Percentiles rank a stretch among this genome's conserved stretches.
phyloP scores from a whole-genome alignment of 2,888 invertebrate species.

The Caenorhabditis uteleia region DNA sequence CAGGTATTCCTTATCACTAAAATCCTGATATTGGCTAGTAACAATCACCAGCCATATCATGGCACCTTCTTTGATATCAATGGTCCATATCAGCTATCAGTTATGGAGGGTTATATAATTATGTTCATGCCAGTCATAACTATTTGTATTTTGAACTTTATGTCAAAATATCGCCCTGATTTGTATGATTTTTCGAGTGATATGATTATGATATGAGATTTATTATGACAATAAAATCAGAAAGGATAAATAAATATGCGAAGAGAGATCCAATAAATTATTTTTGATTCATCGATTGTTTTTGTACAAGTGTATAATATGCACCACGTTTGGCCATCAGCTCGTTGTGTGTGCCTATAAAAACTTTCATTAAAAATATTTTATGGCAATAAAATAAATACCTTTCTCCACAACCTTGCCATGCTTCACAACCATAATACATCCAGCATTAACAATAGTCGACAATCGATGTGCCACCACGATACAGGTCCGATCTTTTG shows the following conservation, averaged over 20 bases:
- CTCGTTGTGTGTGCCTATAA: slow-evolving; percentile 77
- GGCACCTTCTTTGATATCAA: too few relatives aligned
- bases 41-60: too few relatives aligned
- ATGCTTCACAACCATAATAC: slow-evolving; percentile 59
- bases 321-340: slow-evolving; percentile 77
- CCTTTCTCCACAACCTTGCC: slow-evolving; percentile 75
- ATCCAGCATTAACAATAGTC: slow-evolving; percentile 71
- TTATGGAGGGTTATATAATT: too few relatives aligned
- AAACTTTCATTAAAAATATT: not conserved
- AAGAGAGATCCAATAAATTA: not conserved
- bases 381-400: slow-evolving; percentile 12
- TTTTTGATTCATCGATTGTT: slow-evolving; percentile 58
- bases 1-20: too few relatives aligned
- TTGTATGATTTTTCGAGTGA: too few relatives aligned
- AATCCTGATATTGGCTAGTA: too few relatives aligned
- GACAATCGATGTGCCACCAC: slow-evolving; percentile 73
- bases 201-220: too few relatives aligned
- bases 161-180: too few relatives aligned
- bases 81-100: too few relatives aligned
- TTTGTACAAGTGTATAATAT: slow-evolving; percentile 75
- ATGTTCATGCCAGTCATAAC: too few relatives aligned
- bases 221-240: too few relatives aligned
- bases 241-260: not conserved
- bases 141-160: too few relatives aligned
- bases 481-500: slow-evolving; percentile 71